Evolutionary conservation across 2,888 invertebrate species (phyloP), one percentile per base, ranked within the genome.

Genomic region (Gymnosoma rotundatum): DNA sequence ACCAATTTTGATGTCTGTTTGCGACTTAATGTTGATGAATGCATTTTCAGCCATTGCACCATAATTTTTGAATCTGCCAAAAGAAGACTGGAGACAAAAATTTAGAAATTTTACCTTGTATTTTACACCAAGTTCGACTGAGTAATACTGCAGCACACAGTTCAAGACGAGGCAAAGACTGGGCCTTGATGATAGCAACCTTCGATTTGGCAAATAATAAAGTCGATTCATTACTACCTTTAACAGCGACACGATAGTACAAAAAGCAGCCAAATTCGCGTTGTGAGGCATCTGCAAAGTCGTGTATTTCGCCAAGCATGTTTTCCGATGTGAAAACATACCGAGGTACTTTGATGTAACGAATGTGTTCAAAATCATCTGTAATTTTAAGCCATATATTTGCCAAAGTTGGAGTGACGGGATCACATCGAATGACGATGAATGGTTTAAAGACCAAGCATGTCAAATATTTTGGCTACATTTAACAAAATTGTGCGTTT

Each of bases 141-240:
- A 87, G 66, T 14, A 86, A 61, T 2, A 86, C 69, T 5, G 79
- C 75, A 21, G 85, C 86, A 45, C 85, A 84, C 12, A 87, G 45
- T 66, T 86, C 86, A 9, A 86, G 69, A 21, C 79, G 76, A 38
- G 86, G 84, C 45, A 87, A 61, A 8, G 83, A 86, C 61, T 84
- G 81, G 0, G 80, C 81, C 9, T 83, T 83, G 8, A 85, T 73
- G 16, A 85, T 83, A 21, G 86, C 86, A 25, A 86, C 86, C 16
- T 86, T 83, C 8, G 86, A 87, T 66, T 86, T 87, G 10, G 83
- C 74, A 38, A 82, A 80, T 1, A 83, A 32, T 7, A 86, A 25
- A 18, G 18, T 70, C 8, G 58, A 42, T 36, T 67, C 78, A 18
- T 70, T 78, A 0, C 16, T 7, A 18, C 36, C 67, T 9, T 63